Evolutionary conservation across 2,113 vertebrate genomes (phyloP).

Genomic region (Rutilus rutilus): DNA sequence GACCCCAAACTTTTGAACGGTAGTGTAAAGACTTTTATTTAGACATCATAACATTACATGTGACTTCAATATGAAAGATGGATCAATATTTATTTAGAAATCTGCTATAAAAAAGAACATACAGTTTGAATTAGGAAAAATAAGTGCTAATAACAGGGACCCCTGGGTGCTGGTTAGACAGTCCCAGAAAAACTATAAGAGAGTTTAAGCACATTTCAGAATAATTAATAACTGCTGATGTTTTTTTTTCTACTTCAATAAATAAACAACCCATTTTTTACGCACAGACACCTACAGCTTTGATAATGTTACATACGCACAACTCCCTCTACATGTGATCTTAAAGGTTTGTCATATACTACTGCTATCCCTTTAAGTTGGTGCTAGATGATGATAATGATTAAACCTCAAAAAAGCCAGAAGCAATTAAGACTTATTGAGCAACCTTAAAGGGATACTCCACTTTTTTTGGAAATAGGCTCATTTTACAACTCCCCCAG

Average conservation of each 20-base stretch:
- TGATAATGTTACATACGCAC: not conserved
- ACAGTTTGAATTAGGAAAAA: not conserved
- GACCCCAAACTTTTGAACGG: too few species aligned
- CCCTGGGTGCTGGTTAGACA: not conserved
- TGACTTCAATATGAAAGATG: not conserved
- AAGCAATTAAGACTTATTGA: not conserved
- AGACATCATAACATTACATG: not conserved
- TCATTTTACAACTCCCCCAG: too few species aligned
- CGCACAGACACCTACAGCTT: not conserved
- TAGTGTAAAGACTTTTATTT: not conserved
- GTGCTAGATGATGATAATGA: not conserved
- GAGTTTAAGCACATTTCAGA: not conserved
- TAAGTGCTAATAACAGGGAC: not conserved
- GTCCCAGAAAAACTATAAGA: not conserved
- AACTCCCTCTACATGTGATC: not conserved
- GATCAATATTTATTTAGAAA: not conserved
- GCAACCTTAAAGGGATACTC: too few species aligned
- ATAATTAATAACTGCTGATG: not conserved
- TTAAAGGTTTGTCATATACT: not conserved
- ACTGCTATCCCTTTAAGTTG: not conserved
- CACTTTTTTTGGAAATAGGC: too few species aligned
- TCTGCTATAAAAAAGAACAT: not conserved
- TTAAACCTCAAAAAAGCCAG: not conserved
- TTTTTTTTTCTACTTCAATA: not conserved
- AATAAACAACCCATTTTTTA: too few species aligned